A percentile compares a stretch with the other conserved stretches of the same genome.
phyloP scores from a whole-genome alignment of 2,888 invertebrate genomes.

The Aproaerema taeniolella region DNA sequence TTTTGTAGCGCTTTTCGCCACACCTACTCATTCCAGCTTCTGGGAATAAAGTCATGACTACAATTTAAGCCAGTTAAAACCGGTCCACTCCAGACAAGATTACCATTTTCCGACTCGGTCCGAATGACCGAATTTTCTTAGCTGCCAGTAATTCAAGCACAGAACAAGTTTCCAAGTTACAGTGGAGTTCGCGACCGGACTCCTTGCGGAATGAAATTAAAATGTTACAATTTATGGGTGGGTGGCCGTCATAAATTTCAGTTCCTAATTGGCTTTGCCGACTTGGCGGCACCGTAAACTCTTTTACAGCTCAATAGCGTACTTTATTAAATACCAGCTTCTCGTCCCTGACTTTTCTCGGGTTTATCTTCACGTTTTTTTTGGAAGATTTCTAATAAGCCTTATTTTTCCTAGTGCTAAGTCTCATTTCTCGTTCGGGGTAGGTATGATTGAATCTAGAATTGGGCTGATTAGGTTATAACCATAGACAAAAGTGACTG shows the following conservation, averaged over 20 bases:
- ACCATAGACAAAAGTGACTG: no score
- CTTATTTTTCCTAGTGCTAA: background rate
- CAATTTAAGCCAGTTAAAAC: background rate
- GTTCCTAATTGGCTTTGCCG: conserved; percentile 64
- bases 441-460: background rate
- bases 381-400: background rate
- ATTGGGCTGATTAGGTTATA: background rate
- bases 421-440: background rate
- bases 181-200: conserved; percentile 33
- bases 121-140: conserved; percentile 1
- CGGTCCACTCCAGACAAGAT: background rate
- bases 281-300: conserved; percentile 57
- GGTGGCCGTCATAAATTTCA: conserved; percentile 59
- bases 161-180: conserved; percentile 31
- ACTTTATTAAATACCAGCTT: conserved; percentile 54
- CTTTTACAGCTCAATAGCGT: conserved; percentile 62
- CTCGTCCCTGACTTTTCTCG: conserved; percentile 20
- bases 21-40: no score
- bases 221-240: conserved; percentile 68
- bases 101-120: background rate
- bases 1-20: background rate
- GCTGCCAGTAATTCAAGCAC: conserved; percentile 14
- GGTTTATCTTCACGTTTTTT: conserved; percentile 17
- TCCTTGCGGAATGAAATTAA: conserved; percentile 60
- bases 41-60: background rate